Conservation (phyloP, 2,888 invertebrate genomes). For the Cheilosia pagana region DNA sequence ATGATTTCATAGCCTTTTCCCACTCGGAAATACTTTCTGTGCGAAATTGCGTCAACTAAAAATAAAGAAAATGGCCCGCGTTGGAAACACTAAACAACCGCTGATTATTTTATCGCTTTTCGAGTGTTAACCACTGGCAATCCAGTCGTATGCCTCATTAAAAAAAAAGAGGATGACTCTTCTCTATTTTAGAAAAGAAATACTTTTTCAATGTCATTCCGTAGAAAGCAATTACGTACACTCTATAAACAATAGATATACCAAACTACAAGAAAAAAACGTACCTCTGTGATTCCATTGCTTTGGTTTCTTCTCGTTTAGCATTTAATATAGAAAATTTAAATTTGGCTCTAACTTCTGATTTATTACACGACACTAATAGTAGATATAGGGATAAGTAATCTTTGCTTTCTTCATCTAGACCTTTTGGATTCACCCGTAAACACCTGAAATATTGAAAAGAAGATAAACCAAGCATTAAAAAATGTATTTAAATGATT, state of each 20-base stretch:
- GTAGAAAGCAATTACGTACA: neutral
- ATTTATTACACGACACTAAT: conserved; percentile 99
- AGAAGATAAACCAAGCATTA: conserved; percentile 22
- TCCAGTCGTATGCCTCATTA: conserved; percentile 1
- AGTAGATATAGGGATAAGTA: conserved; percentile 99
- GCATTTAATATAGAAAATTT: conserved; percentile 99
- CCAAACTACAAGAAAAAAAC: conserved; percentile 21
- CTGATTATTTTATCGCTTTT: conserved; percentile 16
- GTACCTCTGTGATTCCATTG: conserved; percentile 94
- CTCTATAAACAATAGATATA: neutral
- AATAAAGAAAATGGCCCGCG: neutral
- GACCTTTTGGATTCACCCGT: conserved; percentile 99
- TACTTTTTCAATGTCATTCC: conserved; percentile 36
- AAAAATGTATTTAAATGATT: neutral
- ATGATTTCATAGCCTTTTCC: conserved; percentile 11
- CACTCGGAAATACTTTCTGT: neutral
- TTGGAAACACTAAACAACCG: neutral
- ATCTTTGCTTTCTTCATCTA: conserved; percentile 99
- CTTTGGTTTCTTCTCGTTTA: conserved; percentile 99
- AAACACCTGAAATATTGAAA: conserved; percentile 89
- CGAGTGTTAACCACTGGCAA: conserved; percentile 15
- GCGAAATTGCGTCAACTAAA: neutral
- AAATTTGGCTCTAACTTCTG: conserved; percentile 99
- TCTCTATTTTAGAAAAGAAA: conserved; percentile 36
- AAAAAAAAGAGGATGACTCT: neutral